Base-by-base conservation (phyloP, 2,113 vertebrate species). In the Polyodon spathula region DNA sequence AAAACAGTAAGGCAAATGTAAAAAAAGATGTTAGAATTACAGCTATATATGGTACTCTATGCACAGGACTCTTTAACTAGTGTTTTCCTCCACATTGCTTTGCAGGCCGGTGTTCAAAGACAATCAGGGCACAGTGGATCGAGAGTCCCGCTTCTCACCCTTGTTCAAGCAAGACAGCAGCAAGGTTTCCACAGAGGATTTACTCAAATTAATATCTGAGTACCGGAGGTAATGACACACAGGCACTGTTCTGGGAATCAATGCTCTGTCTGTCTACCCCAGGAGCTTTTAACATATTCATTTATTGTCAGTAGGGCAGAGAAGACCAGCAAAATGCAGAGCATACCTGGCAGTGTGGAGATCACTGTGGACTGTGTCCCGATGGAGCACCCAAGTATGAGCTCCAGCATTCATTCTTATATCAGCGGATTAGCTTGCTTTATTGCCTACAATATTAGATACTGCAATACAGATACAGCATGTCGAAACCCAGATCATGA, bases 81-180 rank as follows among this genome's bases (percentile, higher is more conserved):
- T 8, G 56, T 16, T 54, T 4, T 41, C 50, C 7, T n/a, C n/a
- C n/a, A n/a, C 50, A 4, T 41, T 71, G 63, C 27, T 53, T 78
- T 74, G 4, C 53, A 99, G 96, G 73, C 83, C 94, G 9, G 86
- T 97, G 61, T 98, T 99, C 83, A 98, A 96, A 68, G 96, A 99
- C 77, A 97, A 90, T 81, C 91, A 92, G 11, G 94, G 96, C 50
- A 94, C 83, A 5, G 76, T 99, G 80, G 95, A 99, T 78, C 86
- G 91, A 78, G 96, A 99, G 40, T 90, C 91, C 4, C 81, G 95
- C 64, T 99, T 99, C 79, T 99, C 95, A 16, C 93, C 94, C 8
- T 78, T 99, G 52, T 98, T 95, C 76, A 92, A 94, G 71, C 96
- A 99, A 81, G 96, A 99, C 77, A 93, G 90, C 79, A 97, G 75